These are phyloP conservation scores for Harmothoe impar DNA, from an alignment of 2,888 invertebrate genomes.

Conservation along the genomic window DNA sequence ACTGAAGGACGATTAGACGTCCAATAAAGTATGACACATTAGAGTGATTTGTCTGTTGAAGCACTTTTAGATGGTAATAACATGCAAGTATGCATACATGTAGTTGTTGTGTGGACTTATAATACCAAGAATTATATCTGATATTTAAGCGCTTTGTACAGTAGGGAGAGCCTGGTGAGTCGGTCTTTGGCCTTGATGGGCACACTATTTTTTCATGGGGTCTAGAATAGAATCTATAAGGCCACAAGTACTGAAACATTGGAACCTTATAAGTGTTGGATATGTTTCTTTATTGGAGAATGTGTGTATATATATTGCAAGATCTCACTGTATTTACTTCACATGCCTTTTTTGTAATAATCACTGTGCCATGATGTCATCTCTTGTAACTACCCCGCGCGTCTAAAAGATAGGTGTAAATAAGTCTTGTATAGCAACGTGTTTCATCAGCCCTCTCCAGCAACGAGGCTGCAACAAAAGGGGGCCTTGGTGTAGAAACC, in stretches of 20 bases:
- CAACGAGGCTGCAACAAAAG: too few species aligned
- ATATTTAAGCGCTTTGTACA: constrained; percentile 6
- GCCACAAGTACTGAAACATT: neutral
- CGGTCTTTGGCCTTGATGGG: neutral
- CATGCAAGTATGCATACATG: constrained; percentile 9
- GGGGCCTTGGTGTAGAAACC: too few species aligned
- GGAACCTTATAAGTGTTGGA: neutral
- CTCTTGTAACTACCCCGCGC: neutral
- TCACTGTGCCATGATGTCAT: constrained; percentile 47
- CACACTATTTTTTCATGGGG: neutral
- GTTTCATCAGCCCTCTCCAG: neutral
- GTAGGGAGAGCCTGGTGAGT: neutral
- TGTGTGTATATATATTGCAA: constrained; percentile 18
- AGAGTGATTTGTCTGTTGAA: constrained; percentile 6
- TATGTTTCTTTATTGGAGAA: neutral
- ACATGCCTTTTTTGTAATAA: neutral
- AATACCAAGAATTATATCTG: neutral
- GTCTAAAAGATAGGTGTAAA: neutral
- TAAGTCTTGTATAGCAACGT: neutral
- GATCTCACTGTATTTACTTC: constrained; percentile 42
- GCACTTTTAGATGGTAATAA: neutral
- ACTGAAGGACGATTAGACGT: neutral
- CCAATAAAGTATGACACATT: neutral
- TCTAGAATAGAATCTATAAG: neutral
- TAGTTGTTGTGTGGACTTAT: neutral